These are phyloP conservation scores for Hypsibius dujardini DNA, from an alignment of 1,140 invertebrate species.

Conservation along the genomic window DNA sequence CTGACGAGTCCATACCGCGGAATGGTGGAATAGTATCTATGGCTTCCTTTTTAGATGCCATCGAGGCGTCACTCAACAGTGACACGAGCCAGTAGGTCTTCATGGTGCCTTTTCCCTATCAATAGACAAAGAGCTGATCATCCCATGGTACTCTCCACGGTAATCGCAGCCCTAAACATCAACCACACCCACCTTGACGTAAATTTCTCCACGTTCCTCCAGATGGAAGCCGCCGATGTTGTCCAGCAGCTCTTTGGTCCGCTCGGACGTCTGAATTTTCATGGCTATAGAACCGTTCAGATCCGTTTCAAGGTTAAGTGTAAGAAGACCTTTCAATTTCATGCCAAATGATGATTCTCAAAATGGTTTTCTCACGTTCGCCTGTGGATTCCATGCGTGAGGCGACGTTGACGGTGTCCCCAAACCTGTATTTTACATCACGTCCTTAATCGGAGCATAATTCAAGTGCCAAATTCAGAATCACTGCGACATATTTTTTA, in stretches of 20 bases:
- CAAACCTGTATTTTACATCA: conserved; percentile 46
- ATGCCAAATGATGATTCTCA: no score
- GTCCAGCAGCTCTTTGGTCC: conserved; percentile 53
- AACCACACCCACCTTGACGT: conserved; percentile 51
- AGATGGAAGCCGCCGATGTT: conserved; percentile 58
- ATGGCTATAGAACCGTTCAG: conserved; percentile 39
- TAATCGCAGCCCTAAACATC: background rate
- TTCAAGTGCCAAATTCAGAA: background rate
- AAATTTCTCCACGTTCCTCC: conserved; percentile 57
- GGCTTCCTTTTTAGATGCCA: no score
- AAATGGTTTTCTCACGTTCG: conserved; percentile 31
- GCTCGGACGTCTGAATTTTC: conserved; percentile 59
- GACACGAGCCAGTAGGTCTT: conserved; percentile 31
- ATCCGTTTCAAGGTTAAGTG: no score
- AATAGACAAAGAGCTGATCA: background rate
- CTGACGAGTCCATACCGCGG: no score
- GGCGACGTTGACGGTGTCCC: conserved; percentile 41
- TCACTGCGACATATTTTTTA: background rate
- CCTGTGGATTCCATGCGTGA: conserved; percentile 39
- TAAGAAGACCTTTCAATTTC: no score
- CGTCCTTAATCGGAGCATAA: background rate
- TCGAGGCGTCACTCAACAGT: no score
- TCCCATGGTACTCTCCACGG: background rate
- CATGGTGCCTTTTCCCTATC: conserved; percentile 32
- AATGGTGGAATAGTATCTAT: no score